Base-by-base conservation (phyloP, 2,888 invertebrate genomes). In the Drosophila imparisetae region DNA sequence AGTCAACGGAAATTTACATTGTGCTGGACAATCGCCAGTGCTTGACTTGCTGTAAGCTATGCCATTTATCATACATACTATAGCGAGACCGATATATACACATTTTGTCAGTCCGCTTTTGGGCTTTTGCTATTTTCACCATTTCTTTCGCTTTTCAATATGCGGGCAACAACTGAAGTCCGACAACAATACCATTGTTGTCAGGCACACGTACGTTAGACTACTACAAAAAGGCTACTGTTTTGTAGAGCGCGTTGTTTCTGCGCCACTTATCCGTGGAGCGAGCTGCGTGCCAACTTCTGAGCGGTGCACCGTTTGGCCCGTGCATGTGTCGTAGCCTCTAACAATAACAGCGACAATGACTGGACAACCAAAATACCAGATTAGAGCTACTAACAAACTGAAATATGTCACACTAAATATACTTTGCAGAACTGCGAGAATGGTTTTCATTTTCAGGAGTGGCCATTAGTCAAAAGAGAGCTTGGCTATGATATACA, bases 21-120 rank as follows among this genome's bases (percentile, higher is more conserved):
- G 89, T 85, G 80, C 58, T 57, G 73, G 67, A 87, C 86, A 84
- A 90, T 89, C 87, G 90, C 90, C 81, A 80, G 86, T 74, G 86
- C 78, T 76, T 83, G 82, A 82, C 83, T 86, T 79, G 81, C 67
- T 74, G 79, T 50, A 86, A 90, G 86, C 83, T 88, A 85, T 91
- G 89, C 89, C 91, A 90, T 90, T 91, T 90, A 91, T 90, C 91
- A 90, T 90, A 84, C 58, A 83, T 60, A 81, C 21, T 48, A 78
- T 50, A 63, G 55, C 61, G 38, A 24, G 15, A 53, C 52, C 80
- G 67, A 77, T 76, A 84, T 81, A 80, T 76, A 79, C 80, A 86
- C 81, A 87, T 78, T 90, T 87, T 78, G 74, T 77, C 76, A 77
- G 73, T 52, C 75, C 80, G 65, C 69, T 73, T 78, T 79, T 79